phyloP scores from a whole-genome alignment of 1,140 invertebrate species.

The Copidosoma floridanum region DNA sequence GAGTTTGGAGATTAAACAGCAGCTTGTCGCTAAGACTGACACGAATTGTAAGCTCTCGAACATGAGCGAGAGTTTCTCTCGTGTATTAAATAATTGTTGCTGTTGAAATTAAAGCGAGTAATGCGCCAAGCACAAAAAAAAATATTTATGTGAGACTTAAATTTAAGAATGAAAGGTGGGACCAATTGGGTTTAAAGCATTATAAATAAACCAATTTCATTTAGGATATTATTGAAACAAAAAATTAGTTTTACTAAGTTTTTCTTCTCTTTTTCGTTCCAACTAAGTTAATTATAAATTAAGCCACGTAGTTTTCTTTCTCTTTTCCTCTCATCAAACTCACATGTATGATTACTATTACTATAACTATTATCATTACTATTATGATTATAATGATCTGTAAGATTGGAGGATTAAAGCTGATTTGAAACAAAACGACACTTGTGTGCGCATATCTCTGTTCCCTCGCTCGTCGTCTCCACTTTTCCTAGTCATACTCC shows the following conservation, averaged over 20 bases:
- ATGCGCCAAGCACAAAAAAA: background rate
- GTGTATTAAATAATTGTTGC: constrained; percentile 25
- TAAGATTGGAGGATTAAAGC: constrained; percentile 23
- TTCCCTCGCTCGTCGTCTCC: too few relatives aligned
- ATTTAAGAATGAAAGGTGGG: too few relatives aligned
- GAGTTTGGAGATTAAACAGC: constrained; percentile 21
- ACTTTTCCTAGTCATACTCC: too few relatives aligned
- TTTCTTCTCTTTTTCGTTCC: too few relatives aligned
- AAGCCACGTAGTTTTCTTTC: background rate
- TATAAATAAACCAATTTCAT: constrained; percentile 8
- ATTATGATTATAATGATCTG: too few relatives aligned
- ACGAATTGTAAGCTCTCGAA: background rate
- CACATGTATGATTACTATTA: too few relatives aligned
- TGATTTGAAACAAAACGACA: constrained; percentile 6
- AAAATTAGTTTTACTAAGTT: background rate
- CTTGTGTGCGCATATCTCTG: too few relatives aligned
- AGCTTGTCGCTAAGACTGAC: constrained; percentile 27
- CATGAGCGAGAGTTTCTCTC: background rate
- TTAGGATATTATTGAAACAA: background rate
- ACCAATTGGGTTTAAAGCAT: too few relatives aligned
- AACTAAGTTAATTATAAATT: background rate
- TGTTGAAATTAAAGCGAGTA: constrained; percentile 23
- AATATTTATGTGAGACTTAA: background rate
- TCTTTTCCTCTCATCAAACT: background rate
- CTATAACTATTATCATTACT: too few relatives aligned